Conservation (phyloP, 2,797 vertebrate species). For the Schizothorax lantsangensis region DNA sequence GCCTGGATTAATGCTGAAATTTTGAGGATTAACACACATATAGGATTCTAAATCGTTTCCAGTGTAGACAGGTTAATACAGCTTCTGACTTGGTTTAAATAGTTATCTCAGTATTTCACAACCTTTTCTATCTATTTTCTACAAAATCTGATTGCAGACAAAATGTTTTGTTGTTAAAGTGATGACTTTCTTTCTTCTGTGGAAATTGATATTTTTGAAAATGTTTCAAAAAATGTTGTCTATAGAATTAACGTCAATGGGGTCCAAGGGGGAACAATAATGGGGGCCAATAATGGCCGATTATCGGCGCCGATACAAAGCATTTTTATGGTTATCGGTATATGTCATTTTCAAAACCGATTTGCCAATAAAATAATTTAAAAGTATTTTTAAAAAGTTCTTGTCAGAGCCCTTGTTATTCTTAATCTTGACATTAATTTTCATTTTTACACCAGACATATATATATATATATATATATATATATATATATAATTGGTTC, state of each 20-base stretch:
- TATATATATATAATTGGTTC: not conserved
- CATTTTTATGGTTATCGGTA: not conserved
- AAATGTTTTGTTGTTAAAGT: not conserved
- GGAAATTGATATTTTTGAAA: not conserved
- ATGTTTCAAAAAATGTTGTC: not conserved
- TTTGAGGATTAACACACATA: constrained; percentile 14
- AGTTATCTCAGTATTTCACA: not conserved
- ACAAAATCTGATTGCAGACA: not conserved
- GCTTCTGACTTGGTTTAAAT: constrained; percentile 17
- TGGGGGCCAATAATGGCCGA: too few species aligned
- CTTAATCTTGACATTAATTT: not conserved
- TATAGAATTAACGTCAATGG: not conserved
- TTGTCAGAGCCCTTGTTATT: not conserved
- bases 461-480: not conserved
- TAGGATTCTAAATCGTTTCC: not conserved
- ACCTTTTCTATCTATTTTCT: not conserved
- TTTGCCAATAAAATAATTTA: not conserved
- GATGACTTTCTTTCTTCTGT: not conserved
- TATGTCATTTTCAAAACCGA: not conserved
- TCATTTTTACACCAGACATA: not conserved
- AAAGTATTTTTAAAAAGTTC: not conserved
- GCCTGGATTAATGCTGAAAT: not conserved
- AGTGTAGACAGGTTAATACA: constrained; percentile 17
- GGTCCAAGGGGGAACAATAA: not conserved
- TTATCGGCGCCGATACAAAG: not conserved